Evolutionary conservation across 2,113 vertebrate species (phyloP), one percentile per base, ranked within the genome.

Genomic region (Onychostruthus taczanowskii): DNA sequence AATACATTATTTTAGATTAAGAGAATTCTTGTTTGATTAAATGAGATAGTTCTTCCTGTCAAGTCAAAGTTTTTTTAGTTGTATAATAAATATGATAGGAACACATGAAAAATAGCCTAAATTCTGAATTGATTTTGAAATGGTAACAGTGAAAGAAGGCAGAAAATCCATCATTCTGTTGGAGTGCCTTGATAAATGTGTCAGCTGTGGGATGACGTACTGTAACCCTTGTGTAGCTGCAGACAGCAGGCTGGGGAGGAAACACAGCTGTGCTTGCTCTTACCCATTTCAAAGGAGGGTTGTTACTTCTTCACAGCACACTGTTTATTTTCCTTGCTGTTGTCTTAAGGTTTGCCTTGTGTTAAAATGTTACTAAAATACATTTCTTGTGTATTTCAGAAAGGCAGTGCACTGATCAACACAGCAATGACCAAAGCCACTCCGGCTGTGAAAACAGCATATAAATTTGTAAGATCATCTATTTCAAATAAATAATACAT

Each of bases 351-450:
- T 88, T 90, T 88, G 62, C 35, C 28, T 90, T 73, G 15, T 28
- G 43, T 75, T 84, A 37, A 76, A 76, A 21, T 15, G 6, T 55
- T 91, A 33, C 72, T 89, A 53, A 92, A 94, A 78, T 77, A 4
- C 0, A 0, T 47, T 44, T 95, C 75, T 87, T 90, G 21, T 98
- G 39, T 85, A 85, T 77, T 97, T 88, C 97, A 99, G 99, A 99
- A 98, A 98, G 99, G 99, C 35, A 97, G 99, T 41, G 98, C 99
- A 2, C 91, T 99, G 5, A 97, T 99, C 97, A 99, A 99, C 97
- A 99, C 98, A 46, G 99, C 99, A n/a, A 89, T 99, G 97, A 99
- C 98, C 89, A 99, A 98, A 98, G 99, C 99, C 89, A 98, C 98
- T 59, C 98, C 98, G 19, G 98, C 98, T 68, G 96, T 98, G 75